Conservation (phyloP, 1,140 invertebrate genomes). For the Calephelis nemesis region DNA sequence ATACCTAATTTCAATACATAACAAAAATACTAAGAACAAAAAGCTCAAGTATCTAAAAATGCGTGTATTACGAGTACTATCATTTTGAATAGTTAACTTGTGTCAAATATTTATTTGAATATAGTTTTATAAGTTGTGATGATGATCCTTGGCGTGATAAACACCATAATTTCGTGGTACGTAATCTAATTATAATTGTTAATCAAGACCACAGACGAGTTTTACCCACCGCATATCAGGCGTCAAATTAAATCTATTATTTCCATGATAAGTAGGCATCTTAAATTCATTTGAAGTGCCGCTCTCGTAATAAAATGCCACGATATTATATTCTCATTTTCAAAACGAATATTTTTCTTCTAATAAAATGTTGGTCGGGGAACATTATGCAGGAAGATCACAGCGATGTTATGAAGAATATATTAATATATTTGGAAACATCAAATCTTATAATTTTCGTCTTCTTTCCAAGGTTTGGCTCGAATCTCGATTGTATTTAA, state of each 20-base stretch:
- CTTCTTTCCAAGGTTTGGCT: constrained; percentile 6
- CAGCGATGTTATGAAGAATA: constrained; percentile 18
- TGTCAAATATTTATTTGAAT: no score
- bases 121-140: no score
- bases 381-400: constrained; percentile 16
- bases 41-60: no score
- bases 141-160: no score
- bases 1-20: no score
- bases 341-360: constrained; percentile 22
- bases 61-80: no score
- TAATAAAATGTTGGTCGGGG: constrained; percentile 17
- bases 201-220: constrained; percentile 1
- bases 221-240: constrained; percentile 22
- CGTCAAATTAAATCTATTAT: constrained; percentile 33
- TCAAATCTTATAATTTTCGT: constrained; percentile 19
- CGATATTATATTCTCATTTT: constrained; percentile 30
- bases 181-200: not conserved
- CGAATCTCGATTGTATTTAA: constrained; percentile 13
- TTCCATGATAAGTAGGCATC: constrained; percentile 33
- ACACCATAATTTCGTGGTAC: not conserved
- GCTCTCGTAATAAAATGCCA: constrained; percentile 26
- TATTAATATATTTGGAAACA: constrained; percentile 19
- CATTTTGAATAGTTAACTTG: no score
- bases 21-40: no score
- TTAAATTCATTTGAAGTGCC: constrained; percentile 32